Percentiles rank a stretch among this genome's conserved stretches.
Conservation (phyloP, 30 jellyfish, hydroid and myxozoan genomes). For the Haliclystus octoradiatus region DNA sequence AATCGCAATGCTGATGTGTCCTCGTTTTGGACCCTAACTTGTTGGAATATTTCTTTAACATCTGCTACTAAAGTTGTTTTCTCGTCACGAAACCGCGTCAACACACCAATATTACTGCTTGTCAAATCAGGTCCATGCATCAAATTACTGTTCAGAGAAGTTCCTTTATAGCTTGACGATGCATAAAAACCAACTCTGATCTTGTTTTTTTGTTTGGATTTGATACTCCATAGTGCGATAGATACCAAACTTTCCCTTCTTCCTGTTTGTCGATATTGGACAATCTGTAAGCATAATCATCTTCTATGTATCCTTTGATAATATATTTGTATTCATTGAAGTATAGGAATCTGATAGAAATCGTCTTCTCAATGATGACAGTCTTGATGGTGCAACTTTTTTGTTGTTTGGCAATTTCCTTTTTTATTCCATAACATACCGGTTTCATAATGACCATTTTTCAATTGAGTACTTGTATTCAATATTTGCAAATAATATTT, state of each 20-base stretch:
- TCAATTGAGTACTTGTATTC: conserved; percentile 4
- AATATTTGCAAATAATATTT: conserved; percentile 8
- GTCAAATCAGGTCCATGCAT: conserved; percentile 36
- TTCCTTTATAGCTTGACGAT: conserved; percentile 9
- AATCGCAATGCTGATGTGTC: conserved; percentile 21
- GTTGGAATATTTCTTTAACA: conserved; percentile 18
- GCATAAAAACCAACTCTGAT: conserved; percentile 14
- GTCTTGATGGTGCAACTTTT: conserved; percentile 19
- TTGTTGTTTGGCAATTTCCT: conserved; percentile 7
- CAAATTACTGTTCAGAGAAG: conserved; percentile 8
- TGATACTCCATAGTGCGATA: conserved; percentile 30
- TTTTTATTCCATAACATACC: conserved; percentile 1
- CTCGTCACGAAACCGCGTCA: conserved; percentile 25
- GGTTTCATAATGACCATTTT: conserved; percentile 13
- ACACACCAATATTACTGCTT: conserved; percentile 9
- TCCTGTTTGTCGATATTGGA: conserved; percentile 6
- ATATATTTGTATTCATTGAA: too few species aligned
- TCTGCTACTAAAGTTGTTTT: conserved; percentile 12
- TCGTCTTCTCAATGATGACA: conserved; percentile 19
- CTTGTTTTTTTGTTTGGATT: conserved; percentile 28
- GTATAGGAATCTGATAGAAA: too few species aligned
- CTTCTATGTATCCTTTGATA: conserved; percentile 5
- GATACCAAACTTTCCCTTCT: conserved; percentile 11
- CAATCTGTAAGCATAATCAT: conserved; percentile 6
- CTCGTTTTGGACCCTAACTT: conserved; percentile 20